A percentile compares a stretch with the other conserved stretches of the same genome.
Evolutionary conservation across 2,888 invertebrate genomes (phyloP).

Genomic region (Machimus rusticus): DNA sequence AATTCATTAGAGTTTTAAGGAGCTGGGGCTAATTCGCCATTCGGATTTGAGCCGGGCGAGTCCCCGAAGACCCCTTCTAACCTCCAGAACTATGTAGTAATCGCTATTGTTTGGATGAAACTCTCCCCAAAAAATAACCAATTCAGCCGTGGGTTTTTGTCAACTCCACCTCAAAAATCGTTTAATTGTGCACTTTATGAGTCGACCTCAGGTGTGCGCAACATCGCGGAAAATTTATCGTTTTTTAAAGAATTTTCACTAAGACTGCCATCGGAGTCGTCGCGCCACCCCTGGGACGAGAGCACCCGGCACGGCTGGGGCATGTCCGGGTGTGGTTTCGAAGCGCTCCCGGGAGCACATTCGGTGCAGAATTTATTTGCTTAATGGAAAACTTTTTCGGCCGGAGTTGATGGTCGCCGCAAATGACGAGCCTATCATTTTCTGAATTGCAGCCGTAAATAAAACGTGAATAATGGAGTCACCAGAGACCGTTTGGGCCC

Average conservation of each 20-base stretch:
- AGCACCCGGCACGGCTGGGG: background rate
- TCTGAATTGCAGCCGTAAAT: conserved; percentile 25
- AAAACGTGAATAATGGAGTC: conserved; percentile 32
- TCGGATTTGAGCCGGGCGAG: background rate
- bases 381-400: conserved; percentile 17
- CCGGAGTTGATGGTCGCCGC: background rate
- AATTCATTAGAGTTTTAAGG: conserved; percentile 13
- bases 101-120: background rate
- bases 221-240: conserved; percentile 14
- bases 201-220: background rate
- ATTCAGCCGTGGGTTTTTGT: background rate
- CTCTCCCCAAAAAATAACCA: background rate
- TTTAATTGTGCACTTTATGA: conserved; percentile 25
- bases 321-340: background rate
- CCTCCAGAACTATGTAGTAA: background rate
- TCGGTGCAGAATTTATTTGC: background rate
- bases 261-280: background rate
- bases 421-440: conserved; percentile 34
- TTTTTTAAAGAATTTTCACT: conserved; percentile 20
- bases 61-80: background rate
- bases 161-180: background rate
- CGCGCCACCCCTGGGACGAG: background rate
- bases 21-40: background rate
- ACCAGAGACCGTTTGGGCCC: background rate
- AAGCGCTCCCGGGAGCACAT: background rate